phyloP scores from a whole-genome alignment of 2,888 invertebrate species.

The Pterostichus madidus region DNA sequence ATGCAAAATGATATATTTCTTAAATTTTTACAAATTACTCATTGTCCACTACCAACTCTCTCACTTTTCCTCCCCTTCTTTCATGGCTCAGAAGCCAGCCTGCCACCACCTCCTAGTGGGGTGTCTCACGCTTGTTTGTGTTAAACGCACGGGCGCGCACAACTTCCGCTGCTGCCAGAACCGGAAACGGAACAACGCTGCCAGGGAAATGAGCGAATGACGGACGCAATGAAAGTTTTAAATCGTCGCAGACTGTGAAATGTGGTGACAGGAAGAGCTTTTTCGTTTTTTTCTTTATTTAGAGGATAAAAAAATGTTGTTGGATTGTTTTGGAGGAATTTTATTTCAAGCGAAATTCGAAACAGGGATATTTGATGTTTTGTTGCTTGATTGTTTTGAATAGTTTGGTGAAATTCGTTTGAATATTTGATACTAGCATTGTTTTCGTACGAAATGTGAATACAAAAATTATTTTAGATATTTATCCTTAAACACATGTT shows the following conservation, averaged over 20 bases:
- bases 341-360: background rate
- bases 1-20: too few species aligned
- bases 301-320: background rate
- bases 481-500: too few species aligned
- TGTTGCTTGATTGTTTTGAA: too few species aligned
- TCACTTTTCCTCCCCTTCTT: too few species aligned
- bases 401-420: background rate
- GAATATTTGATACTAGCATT: too few species aligned
- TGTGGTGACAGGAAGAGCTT: constrained; percentile 9
- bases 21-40: too few species aligned
- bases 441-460: too few species aligned
- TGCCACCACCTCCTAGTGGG: background rate
- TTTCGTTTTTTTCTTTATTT: background rate
- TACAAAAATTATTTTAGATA: too few species aligned
- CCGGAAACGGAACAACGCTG: constrained; percentile 52
- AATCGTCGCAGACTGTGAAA: constrained; percentile 32
- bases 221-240: constrained; percentile 56
- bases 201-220: constrained; percentile 30
- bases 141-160: constrained; percentile 55
- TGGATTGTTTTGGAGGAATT: constrained; percentile 3
- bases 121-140: constrained; percentile 43
- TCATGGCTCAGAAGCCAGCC: background rate
- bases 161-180: constrained; percentile 28
- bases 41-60: too few species aligned
- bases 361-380: background rate